Base-by-base conservation (phyloP, 1,140 invertebrate species). In the Trichogramma pretiosum region DNA sequence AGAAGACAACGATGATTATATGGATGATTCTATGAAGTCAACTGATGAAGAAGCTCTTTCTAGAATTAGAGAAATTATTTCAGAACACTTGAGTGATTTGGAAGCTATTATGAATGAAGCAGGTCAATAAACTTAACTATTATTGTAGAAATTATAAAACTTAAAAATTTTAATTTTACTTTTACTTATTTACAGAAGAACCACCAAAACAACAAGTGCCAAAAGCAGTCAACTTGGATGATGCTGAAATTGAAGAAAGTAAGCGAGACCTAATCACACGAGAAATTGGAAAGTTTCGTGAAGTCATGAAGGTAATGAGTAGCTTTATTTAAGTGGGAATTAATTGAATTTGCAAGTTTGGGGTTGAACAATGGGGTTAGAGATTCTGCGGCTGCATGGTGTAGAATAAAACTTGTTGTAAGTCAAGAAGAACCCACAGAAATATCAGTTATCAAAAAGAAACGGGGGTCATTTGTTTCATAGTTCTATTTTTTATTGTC, bases 201-300 rank as follows among this genome's bases (percentile, higher is more conserved):
- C 74, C 75, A 46, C 75, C 77, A 46, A 77, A 74, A 39, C 79
- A 78, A 64, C 72, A 75, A 46, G 68, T 72, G 18, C 67, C 74
- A 36, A 80, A 80, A 54, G 67, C 74, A 24, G 71, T 77, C 56
- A 83, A 83, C 46, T 63, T 86, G 18, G 82, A 88, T 58, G 87
- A 89, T 57, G 84, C 85, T 5, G 85, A 93, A 62, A 82, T 96
- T 46, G 94, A 97, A 72, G 93, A 97, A 72, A 93, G 94, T 64
- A 95, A 96, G 69, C 81, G 91, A n/a, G 85, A 87, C 69, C 79
- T 98, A 52, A 97, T 98, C 54, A 93, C 91, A 57, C 79, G 84
- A 55, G 94, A 98, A 78, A 98, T 98, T 70, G 89, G 89, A 54
- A 94, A 93, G 72, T 98, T 98, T 73, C 80, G 94, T 45, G 93